phyloP scores from a whole-genome alignment of 2,797 vertebrate species.

The Thaleichthys pacificus region DNA sequence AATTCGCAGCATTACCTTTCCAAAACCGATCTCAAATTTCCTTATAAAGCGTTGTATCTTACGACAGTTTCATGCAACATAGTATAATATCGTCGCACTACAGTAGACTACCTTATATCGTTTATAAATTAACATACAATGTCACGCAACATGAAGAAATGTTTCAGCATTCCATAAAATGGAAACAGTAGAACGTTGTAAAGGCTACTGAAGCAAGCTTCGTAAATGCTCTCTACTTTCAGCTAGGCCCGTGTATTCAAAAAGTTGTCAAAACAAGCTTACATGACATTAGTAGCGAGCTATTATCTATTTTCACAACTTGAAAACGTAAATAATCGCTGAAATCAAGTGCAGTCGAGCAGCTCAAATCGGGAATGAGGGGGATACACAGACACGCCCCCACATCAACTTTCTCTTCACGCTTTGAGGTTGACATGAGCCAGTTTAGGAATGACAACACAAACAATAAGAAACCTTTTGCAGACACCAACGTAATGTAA shows the following conservation, averaged over 20 bases:
- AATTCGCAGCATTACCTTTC: background rate
- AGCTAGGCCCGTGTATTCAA: too few relatives aligned
- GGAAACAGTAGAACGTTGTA: background rate
- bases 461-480: too few relatives aligned
- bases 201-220: background rate
- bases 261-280: too few relatives aligned
- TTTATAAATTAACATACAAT: background rate
- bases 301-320: background rate
- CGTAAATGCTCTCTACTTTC: background rate
- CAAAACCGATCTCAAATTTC: background rate
- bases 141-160: background rate
- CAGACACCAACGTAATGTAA: background rate
- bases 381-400: conserved; percentile 53
- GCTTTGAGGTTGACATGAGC: background rate
- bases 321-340: background rate
- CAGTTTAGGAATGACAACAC: background rate
- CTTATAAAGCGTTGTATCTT: background rate
- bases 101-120: background rate
- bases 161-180: background rate
- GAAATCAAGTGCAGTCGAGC: conserved; percentile 1
- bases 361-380: conserved; percentile 50
- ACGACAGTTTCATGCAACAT: background rate
- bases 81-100: background rate
- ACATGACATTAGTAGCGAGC: too few relatives aligned
- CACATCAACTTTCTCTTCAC: conserved; percentile 8